Conservation (phyloP, 23 tunicate species). For the Phallusia fumigata region DNA sequence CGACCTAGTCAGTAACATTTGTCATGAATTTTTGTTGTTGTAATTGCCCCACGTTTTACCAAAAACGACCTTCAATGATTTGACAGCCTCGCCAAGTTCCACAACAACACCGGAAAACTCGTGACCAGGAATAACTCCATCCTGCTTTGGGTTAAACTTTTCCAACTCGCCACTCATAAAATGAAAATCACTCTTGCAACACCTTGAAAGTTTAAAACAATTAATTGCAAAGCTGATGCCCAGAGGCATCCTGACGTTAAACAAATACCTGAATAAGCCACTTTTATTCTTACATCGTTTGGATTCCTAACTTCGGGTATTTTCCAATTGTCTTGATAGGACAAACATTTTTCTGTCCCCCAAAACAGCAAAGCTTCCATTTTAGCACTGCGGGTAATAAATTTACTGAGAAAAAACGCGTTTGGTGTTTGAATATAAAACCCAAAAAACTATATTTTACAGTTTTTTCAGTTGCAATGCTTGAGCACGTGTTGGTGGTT, state of each 20-base stretch:
- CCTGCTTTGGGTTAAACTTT: constrained; percentile 44
- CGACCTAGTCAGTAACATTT: no score
- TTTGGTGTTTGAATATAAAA: no score
- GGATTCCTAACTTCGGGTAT: constrained; percentile 40
- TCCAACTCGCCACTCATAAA: no score
- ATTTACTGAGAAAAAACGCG: no score
- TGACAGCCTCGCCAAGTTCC: constrained; percentile 58
- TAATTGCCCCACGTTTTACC: neutral
- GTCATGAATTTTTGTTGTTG: neutral
- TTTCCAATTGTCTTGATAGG: constrained; percentile 17
- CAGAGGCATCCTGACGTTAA: neutral
- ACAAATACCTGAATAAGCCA: constrained; percentile 66
- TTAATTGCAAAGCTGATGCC: neutral
- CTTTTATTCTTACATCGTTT: constrained; percentile 70
- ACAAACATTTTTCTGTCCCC: constrained; percentile 47
- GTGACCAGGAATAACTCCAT: constrained; percentile 78
- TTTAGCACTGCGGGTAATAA: no score
- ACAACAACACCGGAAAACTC: no score
- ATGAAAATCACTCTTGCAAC: constrained; percentile 80
- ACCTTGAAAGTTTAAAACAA: constrained; percentile 31
- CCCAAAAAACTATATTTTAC: no score
- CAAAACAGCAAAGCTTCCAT: constrained; percentile 87
- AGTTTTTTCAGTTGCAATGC: no score
- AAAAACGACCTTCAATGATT: constrained; percentile 27
- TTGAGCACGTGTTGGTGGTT: no score